Base-by-base conservation (phyloP, 1,140 invertebrate species). In the Musca domestica region DNA sequence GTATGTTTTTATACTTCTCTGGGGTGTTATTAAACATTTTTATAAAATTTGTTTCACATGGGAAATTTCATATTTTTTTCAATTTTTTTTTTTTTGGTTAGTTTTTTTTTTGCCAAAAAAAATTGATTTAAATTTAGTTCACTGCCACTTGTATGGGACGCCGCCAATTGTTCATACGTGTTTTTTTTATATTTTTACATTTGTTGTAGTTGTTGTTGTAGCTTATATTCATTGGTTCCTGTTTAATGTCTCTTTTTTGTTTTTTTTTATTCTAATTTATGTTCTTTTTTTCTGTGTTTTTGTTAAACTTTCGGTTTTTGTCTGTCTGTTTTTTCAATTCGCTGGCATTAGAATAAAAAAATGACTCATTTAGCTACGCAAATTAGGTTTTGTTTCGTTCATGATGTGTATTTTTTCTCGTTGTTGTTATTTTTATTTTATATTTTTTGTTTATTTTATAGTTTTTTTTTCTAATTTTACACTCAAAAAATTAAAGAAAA, bases 51-150 rank as follows among this genome's bases (percentile, higher is more conserved):
- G 52, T 56, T 56, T 56, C 25, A 27, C 25, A 56, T 56, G 22
- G 34, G 34, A 41, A 5, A 41, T 10, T 41, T 41, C 6, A 9
- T 22, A 56, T 3, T 27, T 56, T 27, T 51, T 20, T 51, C 22
- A 20, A 20, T 51, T 7, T 51, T 51, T 20, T 56, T 56, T 27
- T n/a, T 56, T 27, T 15, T 56, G 14, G n/a, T 30, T 20, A 9
- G n/a, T 58, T 34, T 23, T 25, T 14, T 56, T 56, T 56, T 61
- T 61, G 56, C 27, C 56, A 74, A 76, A 78, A 77, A 75, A 75
- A 76, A 75, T 72, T 75, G 77, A 73, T 74, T 75, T 78, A 78
- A 74, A 73, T 72, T 69, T 78, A 78, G 76, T 74, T 76, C 77
- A 78, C 76, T 78, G 76, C 74, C 75, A 78, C 74, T 74, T 61